Conservation (phyloP, 2,797 vertebrate species). For the Anisognathus igniventris region DNA sequence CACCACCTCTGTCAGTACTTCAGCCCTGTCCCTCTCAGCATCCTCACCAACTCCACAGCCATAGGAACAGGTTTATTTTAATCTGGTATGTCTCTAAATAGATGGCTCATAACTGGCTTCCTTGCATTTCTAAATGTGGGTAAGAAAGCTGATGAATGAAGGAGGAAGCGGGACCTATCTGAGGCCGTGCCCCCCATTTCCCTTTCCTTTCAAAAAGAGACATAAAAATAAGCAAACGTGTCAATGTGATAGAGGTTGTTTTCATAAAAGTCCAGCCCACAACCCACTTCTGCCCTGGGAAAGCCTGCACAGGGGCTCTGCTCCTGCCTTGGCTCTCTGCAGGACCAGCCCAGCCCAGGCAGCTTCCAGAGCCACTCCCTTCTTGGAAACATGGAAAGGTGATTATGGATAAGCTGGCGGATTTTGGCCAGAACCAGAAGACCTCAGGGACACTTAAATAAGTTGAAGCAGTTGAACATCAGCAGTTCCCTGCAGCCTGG, state of each 20-base stretch:
- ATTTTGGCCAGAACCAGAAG: background rate
- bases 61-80: constrained; percentile 22
- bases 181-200: background rate
- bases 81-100: background rate
- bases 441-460: background rate
- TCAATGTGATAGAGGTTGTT: background rate
- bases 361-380: accelerated
- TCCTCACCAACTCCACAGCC: background rate
- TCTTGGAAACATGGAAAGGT: background rate
- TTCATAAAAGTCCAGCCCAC: background rate
- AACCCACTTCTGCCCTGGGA: accelerated
- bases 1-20: background rate
- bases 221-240: background rate
- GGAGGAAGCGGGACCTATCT: background rate
- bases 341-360: accelerated
- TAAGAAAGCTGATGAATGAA: background rate
- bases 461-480: background rate
- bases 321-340: accelerated
- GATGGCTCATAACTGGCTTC: background rate
- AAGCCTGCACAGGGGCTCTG: background rate
- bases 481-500: background rate
- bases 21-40: background rate
- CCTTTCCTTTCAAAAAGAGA: background rate
- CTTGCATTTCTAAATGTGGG: background rate
- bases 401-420: background rate